Conservation (phyloP, 2,888 invertebrate species). For the Helicoverpa assulta region DNA sequence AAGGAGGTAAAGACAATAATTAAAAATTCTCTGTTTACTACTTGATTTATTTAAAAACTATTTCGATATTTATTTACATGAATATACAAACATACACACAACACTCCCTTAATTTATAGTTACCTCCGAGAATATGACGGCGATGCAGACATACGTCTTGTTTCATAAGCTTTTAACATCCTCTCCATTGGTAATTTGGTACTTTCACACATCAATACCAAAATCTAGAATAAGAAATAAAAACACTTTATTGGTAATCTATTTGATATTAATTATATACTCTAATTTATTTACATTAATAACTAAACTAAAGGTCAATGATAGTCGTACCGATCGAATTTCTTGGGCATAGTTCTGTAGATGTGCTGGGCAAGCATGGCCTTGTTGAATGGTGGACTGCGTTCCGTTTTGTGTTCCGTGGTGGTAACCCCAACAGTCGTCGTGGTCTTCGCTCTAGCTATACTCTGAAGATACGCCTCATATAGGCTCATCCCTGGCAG, state of each 20-base stretch:
- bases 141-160: background rate
- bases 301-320: slow-evolving; percentile 45
- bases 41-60: background rate
- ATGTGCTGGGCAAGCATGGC: slow-evolving; percentile 64
- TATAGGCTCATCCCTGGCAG: slow-evolving; percentile 85
- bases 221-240: slow-evolving; percentile 15
- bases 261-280: slow-evolving; percentile 12
- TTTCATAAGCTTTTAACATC: background rate
- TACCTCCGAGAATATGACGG: background rate
- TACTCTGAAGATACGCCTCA: slow-evolving; percentile 82
- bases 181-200: background rate
- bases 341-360: slow-evolving; percentile 61
- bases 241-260: background rate
- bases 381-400: slow-evolving; percentile 69
- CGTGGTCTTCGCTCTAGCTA: slow-evolving; percentile 73
- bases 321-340: slow-evolving; percentile 71
- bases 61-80: slow-evolving; percentile 34
- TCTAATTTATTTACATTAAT: slow-evolving; percentile 33
- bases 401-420: slow-evolving; percentile 60
- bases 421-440: slow-evolving; percentile 68
- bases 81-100: background rate
- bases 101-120: background rate
- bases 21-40: background rate
- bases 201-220: slow-evolving; percentile 24
- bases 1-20: background rate